A percentile compares a stretch with the other conserved stretches of the same genome.
These are phyloP conservation scores for Hippocampus abdominalis DNA, from an alignment of 2,113 vertebrate species.

Conservation along the genomic window DNA sequence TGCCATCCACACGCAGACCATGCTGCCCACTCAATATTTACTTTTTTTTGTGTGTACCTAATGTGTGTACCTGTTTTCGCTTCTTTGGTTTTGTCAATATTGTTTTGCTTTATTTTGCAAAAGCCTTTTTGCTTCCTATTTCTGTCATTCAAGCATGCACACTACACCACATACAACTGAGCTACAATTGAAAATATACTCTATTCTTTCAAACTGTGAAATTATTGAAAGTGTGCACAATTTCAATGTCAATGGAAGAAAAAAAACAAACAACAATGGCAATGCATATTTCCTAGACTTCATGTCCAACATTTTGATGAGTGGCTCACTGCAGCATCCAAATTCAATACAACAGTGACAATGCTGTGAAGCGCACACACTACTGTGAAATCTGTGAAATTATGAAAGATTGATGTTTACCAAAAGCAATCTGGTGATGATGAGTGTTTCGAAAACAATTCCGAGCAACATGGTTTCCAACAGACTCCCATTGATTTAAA, in stretches of 20 bases:
- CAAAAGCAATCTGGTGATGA: slow-evolving; percentile 56
- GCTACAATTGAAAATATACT: neutral
- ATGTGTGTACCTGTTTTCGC: too few species aligned
- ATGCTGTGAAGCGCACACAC: slow-evolving; percentile 22
- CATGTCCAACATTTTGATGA: slow-evolving; percentile 1
- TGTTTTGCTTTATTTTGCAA: too few species aligned
- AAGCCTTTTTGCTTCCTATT: neutral
- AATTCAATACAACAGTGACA: slow-evolving; percentile 41
- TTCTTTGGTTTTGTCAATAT: too few species aligned
- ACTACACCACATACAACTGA: neutral
- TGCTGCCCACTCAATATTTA: too few species aligned
- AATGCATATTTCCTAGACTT: slow-evolving; percentile 30
- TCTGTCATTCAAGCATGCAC: slow-evolving; percentile 2
- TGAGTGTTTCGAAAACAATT: slow-evolving; percentile 62
- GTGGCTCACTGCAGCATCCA: slow-evolving; percentile 22
- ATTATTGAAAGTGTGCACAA: slow-evolving; percentile 21
- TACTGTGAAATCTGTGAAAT: slow-evolving; percentile 44
- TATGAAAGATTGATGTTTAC: slow-evolving; percentile 50
- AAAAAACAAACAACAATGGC: slow-evolving; percentile 8
- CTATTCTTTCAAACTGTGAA: neutral
- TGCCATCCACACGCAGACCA: too few species aligned
- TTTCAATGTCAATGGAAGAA: slow-evolving; percentile 34
- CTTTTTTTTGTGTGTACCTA: too few species aligned
- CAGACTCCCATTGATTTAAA: slow-evolving; percentile 45
- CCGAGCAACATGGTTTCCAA: slow-evolving; percentile 55